phyloP scores from a whole-genome alignment of 1,140 invertebrate genomes.

The Dysdera silvatica region DNA sequence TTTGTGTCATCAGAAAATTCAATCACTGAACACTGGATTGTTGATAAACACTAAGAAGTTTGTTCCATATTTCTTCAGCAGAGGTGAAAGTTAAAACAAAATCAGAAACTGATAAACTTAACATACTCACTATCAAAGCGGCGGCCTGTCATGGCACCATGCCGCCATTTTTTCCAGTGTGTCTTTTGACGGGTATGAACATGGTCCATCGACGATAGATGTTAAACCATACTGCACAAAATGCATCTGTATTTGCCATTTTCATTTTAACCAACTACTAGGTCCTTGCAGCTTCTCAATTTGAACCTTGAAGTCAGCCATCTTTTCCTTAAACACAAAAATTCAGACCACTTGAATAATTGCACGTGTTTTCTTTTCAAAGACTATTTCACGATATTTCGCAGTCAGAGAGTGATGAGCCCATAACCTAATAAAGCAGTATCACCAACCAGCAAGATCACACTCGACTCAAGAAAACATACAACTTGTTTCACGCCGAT shows the following conservation, averaged over 20 bases:
- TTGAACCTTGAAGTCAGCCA: neutral
- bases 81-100: neutral
- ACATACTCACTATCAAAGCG: neutral
- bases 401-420: no score
- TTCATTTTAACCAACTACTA: neutral
- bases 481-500: no score
- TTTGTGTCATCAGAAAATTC: conserved; percentile 6
- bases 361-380: no score
- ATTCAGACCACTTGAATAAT: no score
- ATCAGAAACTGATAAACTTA: neutral
- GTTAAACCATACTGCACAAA: neutral
- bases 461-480: no score
- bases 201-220: neutral
- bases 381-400: no score
- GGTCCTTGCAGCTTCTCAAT: neutral
- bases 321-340: no score
- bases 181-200: no score
- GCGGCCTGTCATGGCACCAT: neutral
- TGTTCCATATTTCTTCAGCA: conserved; percentile 4
- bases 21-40: neutral
- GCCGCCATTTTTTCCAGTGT: no score
- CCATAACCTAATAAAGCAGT: no score
- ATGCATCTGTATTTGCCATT: conserved; percentile 4
- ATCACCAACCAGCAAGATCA: no score
- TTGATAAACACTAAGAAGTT: neutral